Conservation (phyloP, 2,113 vertebrate species). For the Motacilla alba region DNA sequence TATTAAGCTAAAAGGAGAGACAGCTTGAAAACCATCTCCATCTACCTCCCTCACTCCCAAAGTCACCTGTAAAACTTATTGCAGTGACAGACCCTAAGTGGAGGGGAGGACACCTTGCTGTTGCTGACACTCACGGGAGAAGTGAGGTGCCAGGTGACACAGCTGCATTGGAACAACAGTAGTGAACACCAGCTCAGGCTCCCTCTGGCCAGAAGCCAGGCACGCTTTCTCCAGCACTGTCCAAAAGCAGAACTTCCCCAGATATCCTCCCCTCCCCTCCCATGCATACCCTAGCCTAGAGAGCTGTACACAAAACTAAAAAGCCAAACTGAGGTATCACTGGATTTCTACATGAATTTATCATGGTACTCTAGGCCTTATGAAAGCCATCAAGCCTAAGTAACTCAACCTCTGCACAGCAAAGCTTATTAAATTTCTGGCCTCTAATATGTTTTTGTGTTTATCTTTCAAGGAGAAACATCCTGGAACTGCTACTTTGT, state of each 20-base stretch:
- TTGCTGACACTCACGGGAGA: background rate
- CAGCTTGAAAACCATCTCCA: background rate
- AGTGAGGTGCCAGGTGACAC: background rate
- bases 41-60: background rate
- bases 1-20: background rate
- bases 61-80: background rate
- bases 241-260: background rate
- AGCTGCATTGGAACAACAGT: background rate
- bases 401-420: background rate
- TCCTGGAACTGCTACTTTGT: background rate
- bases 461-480: background rate
- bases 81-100: background rate
- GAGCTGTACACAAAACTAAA: background rate
- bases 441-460: background rate
- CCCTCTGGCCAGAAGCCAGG: background rate
- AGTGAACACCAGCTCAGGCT: background rate
- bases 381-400: background rate
- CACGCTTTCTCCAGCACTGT: background rate
- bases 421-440: background rate
- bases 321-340: background rate
- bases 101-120: background rate
- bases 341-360: background rate
- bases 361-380: background rate
- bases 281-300: background rate
- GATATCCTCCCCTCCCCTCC: background rate